Evolutionary conservation across 1,140 invertebrate species (phyloP), one percentile per base, ranked within the genome.

Genomic region (Ruditapes philippinarum): DNA sequence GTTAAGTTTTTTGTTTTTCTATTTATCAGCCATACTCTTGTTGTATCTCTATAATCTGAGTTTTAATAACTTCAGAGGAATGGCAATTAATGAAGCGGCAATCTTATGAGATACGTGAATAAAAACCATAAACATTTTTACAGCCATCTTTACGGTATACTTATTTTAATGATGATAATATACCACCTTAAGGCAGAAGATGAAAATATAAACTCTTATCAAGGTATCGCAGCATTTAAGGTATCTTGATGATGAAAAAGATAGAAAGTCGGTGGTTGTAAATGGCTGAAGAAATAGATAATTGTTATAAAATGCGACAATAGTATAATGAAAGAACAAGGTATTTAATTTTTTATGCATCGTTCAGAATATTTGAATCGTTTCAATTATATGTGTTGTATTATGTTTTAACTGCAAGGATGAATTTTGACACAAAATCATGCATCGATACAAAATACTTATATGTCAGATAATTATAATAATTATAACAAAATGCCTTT

Each of bases 201-300:
- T 70, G 33, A 70, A 70, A 36, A 70, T 70, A 70, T 38, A 70
- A 70, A 70, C 65, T 17, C 33, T 70, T 70, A 70, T 70, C 65
- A 38, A 19, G 12, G 9, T 70, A 70, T 38, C 28, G 65, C 38
- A 40, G 33, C 65, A n/a, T 70, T 70, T 22, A 70, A 38, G 33
- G 65, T 40, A 70, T 40, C 31, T 4, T 31, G 19, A n/a, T 38
- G 65, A 70, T 70, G 65, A 38, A 70, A 70, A 38, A 2, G 28
- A 31, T 31, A 25, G 28, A 40, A 0, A 5, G 3, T 70, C 11
- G 28, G 5, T 5, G 33, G 12, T 31, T 33, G 60, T 36, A 65
- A 65, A 65, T 33, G 28, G 28, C 5, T 3, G 60, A 9, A 7
- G 33, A 65, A 65, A 33, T 28, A 19, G 25, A 31, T 5, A 9